phyloP scores from a whole-genome alignment of 2,797 vertebrate species.

The Tokudaia muenninki region DNA sequence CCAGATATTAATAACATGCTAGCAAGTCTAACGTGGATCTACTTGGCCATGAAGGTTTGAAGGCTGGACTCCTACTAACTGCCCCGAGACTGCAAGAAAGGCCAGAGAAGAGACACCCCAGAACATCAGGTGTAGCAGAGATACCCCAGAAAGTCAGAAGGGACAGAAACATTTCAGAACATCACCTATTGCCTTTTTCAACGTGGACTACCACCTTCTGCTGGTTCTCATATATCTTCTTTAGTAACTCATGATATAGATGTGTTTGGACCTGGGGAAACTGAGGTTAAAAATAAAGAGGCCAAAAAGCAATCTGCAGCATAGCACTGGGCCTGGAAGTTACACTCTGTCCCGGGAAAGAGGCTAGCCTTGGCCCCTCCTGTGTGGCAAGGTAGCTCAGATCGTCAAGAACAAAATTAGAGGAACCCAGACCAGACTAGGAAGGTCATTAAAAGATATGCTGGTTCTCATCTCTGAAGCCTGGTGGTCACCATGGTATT shows the following conservation, averaged over 20 bases:
- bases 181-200: neutral
- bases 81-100: no score
- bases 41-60: neutral
- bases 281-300: no score
- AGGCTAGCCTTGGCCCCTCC: neutral
- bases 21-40: neutral
- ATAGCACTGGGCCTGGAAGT: neutral
- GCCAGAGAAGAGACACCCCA: neutral
- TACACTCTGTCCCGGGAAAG: neutral
- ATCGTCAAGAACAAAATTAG: neutral
- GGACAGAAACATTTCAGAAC: neutral
- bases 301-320: neutral
- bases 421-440: neutral
- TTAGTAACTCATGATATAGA: neutral
- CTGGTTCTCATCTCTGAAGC: neutral
- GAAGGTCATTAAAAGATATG: no score
- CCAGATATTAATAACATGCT: neutral
- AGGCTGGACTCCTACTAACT: neutral
- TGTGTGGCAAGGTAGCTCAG: neutral
- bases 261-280: neutral
- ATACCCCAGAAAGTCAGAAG: neutral
- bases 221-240: neutral
- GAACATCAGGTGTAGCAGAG: neutral
- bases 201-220: neutral
- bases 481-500: neutral